A percentile compares a stretch with the other conserved stretches of the same genome.
These are phyloP conservation scores for Atopsyche davidsoni DNA, from an alignment of 1,140 invertebrate species.

Conservation along the genomic window DNA sequence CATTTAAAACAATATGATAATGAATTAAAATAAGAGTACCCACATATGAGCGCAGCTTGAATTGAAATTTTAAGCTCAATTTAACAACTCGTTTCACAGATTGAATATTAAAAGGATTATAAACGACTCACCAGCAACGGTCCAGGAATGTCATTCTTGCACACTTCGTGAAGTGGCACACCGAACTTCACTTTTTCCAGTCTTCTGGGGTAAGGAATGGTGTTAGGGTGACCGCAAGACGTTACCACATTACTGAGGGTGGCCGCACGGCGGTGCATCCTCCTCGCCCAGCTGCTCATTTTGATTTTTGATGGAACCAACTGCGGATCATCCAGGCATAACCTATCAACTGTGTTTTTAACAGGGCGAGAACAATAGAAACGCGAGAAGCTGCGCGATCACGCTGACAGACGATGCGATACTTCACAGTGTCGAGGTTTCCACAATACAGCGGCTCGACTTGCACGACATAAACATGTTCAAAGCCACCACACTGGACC, in stretches of 20 bases:
- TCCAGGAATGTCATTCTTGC: conserved; percentile 88
- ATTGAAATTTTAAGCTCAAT: too few relatives aligned
- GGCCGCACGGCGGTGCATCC: conserved; percentile 81
- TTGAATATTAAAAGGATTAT: too few relatives aligned
- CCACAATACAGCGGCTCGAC: too few relatives aligned
- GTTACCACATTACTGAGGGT: conserved; percentile 84
- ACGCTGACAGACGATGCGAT: conserved; percentile 3
- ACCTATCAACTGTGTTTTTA: conserved; percentile 14
- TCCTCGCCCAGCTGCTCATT: conserved; percentile 86
- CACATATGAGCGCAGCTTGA: too few relatives aligned
- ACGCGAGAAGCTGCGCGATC: neutral
- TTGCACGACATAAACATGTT: too few relatives aligned
- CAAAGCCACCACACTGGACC: conserved; percentile 9
- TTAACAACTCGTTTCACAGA: too few relatives aligned
- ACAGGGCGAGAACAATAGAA: neutral
- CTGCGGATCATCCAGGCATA: conserved; percentile 19
- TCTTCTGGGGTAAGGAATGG: conserved; percentile 69
- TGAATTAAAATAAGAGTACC: too few relatives aligned
- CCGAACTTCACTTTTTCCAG: conserved; percentile 93
- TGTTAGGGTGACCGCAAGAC: conserved; percentile 70
- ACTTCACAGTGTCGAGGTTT: neutral
- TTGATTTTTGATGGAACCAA: neutral
- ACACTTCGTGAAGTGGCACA: conserved; percentile 80
- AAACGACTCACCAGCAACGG: conserved; percentile 71
- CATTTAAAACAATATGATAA: too few relatives aligned